Evolutionary conservation across 2,888 invertebrate species (phyloP).

Genomic region (Papilio gigon): DNA sequence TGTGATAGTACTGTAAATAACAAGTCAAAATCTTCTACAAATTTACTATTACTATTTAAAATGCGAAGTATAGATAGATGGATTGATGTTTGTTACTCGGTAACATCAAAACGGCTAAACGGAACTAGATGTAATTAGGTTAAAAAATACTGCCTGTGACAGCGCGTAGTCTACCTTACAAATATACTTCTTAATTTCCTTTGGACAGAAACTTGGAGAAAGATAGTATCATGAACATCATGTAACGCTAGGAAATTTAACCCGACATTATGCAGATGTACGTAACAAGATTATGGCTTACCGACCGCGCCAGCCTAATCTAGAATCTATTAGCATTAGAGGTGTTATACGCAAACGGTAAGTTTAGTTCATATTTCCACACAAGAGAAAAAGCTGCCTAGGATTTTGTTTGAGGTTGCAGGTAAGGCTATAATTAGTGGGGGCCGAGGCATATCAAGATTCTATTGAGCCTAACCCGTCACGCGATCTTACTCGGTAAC

Average conservation of each 20-base stretch:
- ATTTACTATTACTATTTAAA: too few relatives aligned
- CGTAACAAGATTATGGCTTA: conserved; percentile 22
- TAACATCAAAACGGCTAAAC: too few relatives aligned
- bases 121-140: too few relatives aligned
- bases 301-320: conserved; percentile 19
- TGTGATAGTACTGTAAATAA: too few relatives aligned
- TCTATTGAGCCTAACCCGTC: conserved; percentile 56
- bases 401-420: conserved; percentile 58
- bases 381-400: conserved; percentile 47
- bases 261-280: conserved; percentile 11
- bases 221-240: background rate
- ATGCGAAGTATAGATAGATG: too few relatives aligned
- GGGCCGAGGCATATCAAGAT: conserved; percentile 71
- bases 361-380: conserved; percentile 47
- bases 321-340: conserved; percentile 24
- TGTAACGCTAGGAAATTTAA: background rate
- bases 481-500: conserved; percentile 69
- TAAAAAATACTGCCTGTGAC: too few relatives aligned
- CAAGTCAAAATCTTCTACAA: too few relatives aligned
- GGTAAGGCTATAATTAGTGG: conserved; percentile 74
- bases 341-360: conserved; percentile 45
- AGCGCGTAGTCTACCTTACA: too few relatives aligned
- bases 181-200: too few relatives aligned
- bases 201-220: too few relatives aligned
- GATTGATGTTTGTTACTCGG: too few relatives aligned